These are phyloP conservation scores for Incurvaria masculella DNA, from an alignment of 2,888 invertebrate genomes.

Conservation along the genomic window DNA sequence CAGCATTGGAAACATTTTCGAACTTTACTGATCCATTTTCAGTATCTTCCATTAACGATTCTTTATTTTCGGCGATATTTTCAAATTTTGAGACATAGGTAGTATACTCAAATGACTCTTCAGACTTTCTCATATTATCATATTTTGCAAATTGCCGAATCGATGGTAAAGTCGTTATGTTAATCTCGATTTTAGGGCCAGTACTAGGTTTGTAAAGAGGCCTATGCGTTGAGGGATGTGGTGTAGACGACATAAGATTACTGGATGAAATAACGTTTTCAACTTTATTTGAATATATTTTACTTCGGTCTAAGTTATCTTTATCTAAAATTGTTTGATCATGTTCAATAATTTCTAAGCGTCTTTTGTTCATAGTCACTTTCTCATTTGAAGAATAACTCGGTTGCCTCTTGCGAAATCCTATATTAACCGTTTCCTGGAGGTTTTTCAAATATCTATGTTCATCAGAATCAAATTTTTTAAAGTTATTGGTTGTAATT, in stretches of 20 bases:
- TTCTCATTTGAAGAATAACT: constrained; percentile 33
- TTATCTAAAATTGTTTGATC: too few species aligned
- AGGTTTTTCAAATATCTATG: too few species aligned
- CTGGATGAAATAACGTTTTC: background rate
- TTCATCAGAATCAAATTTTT: constrained; percentile 24
- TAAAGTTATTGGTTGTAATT: constrained; percentile 21
- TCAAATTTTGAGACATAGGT: background rate
- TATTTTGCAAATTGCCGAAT: too few species aligned
- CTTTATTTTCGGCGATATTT: background rate
- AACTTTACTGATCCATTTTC: background rate
- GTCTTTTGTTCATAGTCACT: constrained; percentile 27
- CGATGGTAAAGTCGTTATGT: too few species aligned
- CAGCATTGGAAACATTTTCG: background rate
- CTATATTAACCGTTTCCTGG: constrained; percentile 38
- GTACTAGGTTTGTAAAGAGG: too few species aligned
- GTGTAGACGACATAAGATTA: background rate
- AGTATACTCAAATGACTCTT: background rate
- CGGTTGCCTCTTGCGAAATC: constrained; percentile 33
- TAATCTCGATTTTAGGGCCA: too few species aligned
- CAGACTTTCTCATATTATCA: constrained; percentile 1
- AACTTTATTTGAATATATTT: background rate
- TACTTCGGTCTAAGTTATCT: too few species aligned
- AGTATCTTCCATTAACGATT: constrained; percentile 5
- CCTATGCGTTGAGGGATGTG: background rate
- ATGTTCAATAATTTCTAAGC: constrained; percentile 30